Evolutionary conservation across 2,888 invertebrate species (phyloP).

Genomic region (Teleiodes luculella): DNA sequence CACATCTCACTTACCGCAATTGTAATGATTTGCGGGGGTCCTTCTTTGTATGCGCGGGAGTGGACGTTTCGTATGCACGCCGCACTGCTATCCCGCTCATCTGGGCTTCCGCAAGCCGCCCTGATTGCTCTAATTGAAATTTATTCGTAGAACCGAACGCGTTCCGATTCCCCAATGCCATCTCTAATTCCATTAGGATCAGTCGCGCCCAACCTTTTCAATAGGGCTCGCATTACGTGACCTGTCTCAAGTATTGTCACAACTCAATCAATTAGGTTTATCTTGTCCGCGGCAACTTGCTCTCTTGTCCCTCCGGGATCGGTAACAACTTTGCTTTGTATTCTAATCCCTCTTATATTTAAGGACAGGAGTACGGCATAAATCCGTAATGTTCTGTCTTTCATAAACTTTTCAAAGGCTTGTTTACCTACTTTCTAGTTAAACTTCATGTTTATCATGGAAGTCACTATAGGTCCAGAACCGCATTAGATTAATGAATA

Average conservation of each 20-base stretch:
- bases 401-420: neutral
- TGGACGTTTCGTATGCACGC: slow-evolving; percentile 55
- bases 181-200: slow-evolving; percentile 26
- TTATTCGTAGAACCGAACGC: slow-evolving; percentile 51
- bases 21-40: slow-evolving; percentile 73
- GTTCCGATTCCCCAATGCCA: slow-evolving; percentile 48
- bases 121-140: slow-evolving; percentile 74
- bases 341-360: slow-evolving; percentile 4
- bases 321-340: slow-evolving; percentile 4
- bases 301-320: neutral
- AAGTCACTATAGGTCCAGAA: neutral
- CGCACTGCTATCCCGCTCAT: slow-evolving; percentile 56
- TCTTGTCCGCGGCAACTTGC: slow-evolving; percentile 8
- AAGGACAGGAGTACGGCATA: neutral
- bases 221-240: slow-evolving; percentile 11
- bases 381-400: neutral
- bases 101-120: slow-evolving; percentile 64
- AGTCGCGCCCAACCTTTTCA: slow-evolving; percentile 14
- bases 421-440: neutral
- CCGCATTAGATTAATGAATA: slow-evolving; percentile 55
- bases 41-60: slow-evolving; percentile 66
- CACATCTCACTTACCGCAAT: slow-evolving; percentile 73
- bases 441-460: slow-evolving; percentile 4
- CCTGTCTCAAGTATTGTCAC: slow-evolving; percentile 8
- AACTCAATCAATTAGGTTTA: slow-evolving; percentile 11